Conservation (phyloP, 2,888 invertebrate genomes). For the Dynastes maya region DNA sequence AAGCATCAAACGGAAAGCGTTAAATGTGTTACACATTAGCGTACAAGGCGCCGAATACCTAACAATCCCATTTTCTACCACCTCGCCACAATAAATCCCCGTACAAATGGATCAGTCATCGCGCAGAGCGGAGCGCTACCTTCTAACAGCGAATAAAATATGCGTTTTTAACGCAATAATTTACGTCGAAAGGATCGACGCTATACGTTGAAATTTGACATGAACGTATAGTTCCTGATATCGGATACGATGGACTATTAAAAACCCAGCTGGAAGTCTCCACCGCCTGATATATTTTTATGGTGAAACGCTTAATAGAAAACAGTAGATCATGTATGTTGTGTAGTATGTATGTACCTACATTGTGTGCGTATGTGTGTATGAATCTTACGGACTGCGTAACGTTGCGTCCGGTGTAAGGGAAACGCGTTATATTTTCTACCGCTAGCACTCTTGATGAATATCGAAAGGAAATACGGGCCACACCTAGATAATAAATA, state of each 20-base stretch:
- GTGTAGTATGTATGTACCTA: too few species aligned
- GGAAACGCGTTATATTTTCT: too few species aligned
- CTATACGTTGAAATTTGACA: constrained; percentile 20
- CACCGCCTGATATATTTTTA: constrained; percentile 31
- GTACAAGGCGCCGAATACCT: too few species aligned
- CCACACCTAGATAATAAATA: constrained; percentile 29
- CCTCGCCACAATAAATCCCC: too few species aligned
- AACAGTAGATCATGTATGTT: constrained; percentile 24
- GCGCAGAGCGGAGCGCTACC: too few species aligned
- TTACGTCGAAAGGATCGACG: constrained; percentile 15
- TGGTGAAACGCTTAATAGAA: constrained; percentile 21
- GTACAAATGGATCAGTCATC: too few species aligned
- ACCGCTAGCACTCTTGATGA: constrained; percentile 1
- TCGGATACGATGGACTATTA: constrained; percentile 28
- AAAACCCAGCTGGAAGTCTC: constrained; percentile 20
- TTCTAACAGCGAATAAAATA: constrained; percentile 14
- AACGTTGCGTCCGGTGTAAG: too few species aligned
- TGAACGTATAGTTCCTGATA: constrained; percentile 19
- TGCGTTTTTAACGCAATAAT: constrained; percentile 30
- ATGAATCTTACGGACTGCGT: too few species aligned
- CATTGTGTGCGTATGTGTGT: neutral
- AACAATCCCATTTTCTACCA: too few species aligned
- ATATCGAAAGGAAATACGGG: neutral
- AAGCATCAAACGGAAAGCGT: too few species aligned
- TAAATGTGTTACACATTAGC: too few species aligned